Evolutionary conservation across 2,113 vertebrate genomes (phyloP), one percentile per base, ranked within the genome.

Genomic region (Proteles cristata): DNA sequence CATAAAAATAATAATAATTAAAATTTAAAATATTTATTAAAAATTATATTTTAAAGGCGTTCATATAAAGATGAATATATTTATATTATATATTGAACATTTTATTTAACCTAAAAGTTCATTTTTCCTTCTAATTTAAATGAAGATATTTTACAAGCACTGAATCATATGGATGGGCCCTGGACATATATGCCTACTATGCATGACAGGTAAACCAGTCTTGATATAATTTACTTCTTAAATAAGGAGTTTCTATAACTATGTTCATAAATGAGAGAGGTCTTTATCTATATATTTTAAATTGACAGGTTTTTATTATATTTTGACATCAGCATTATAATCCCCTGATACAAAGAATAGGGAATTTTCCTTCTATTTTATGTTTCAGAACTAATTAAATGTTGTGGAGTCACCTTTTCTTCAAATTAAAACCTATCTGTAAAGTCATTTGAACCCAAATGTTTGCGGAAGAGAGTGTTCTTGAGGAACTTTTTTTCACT

Each of bases 111-210:
- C 11, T 58, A 65, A 83, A 65, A 31, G 7, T 33, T 92, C 8
- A 28, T 88, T 73, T 66, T 71, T 73, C 28, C 39, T 93, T 92
- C 58, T 65, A 76, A 94, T 94, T 84, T 33, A 48, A 96, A 68
- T 66, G 19, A 48, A 74, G 86, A 87, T 26, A 45, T 33, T 93
- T 93, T 93, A 19, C 19, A 0, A 19, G n/a, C 35, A 43, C 55
- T 16, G 33, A 28, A 28, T 73, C 39, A 7, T 12, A 39, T 73
- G 8, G 11, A 26, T 55, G 12, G 12, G 12, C 23, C 4, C 28
- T 63, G 15, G 23, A 23, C 9, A 14, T 33, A 14, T 33, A 39
- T 16, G 11, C 11, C 12, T 69, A 31, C 31, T 76, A 19, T 63
- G 12, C 65, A n/a, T 39, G 15, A 9, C 55, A 31, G 14, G 16